A percentile compares a stretch with the other conserved stretches of the same genome.
Evolutionary conservation across 2,888 invertebrate species (phyloP).

Genomic region (Plutella xylostella): DNA sequence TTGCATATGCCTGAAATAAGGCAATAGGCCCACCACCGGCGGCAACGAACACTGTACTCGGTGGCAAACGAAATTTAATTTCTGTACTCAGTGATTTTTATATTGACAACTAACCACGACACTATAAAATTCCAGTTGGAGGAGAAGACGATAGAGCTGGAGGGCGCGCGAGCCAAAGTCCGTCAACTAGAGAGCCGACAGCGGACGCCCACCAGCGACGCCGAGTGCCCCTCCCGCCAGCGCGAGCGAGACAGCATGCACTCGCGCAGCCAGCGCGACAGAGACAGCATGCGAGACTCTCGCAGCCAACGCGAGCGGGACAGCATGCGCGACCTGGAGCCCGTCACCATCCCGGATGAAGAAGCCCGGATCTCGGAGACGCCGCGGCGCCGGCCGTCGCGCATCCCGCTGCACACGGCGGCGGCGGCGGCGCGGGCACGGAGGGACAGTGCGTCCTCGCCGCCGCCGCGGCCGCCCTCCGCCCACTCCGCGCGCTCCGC

Average conservation of each 20-base stretch:
- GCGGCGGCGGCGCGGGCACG: conserved; percentile 65
- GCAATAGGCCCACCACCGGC: too few relatives aligned
- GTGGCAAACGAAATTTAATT: too few relatives aligned
- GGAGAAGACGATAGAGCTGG: conserved; percentile 85
- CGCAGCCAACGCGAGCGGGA: conserved; percentile 33
- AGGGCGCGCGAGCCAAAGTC: conserved; percentile 82
- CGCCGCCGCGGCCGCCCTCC: conserved; percentile 59
- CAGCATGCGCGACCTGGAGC: conserved; percentile 59
- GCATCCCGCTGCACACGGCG: conserved; percentile 75
- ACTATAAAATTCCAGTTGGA: conserved; percentile 76
- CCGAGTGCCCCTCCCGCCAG: conserved; percentile 19
- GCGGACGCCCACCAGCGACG: conserved; percentile 26
- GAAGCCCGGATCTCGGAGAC: conserved; percentile 71
- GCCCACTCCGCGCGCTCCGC: conserved; percentile 18
- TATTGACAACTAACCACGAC: too few relatives aligned
- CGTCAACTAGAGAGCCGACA: conserved; percentile 74
- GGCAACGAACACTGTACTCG: too few relatives aligned
- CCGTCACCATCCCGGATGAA: conserved; percentile 61
- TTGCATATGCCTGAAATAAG: too few relatives aligned
- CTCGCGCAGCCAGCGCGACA: conserved; percentile 31
- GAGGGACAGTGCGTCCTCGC: conserved; percentile 44
- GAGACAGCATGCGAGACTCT: conserved; percentile 51
- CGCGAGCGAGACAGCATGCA: conserved; percentile 32
- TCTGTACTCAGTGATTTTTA: too few relatives aligned
- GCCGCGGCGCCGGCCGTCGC: conserved; percentile 65